A percentile compares a stretch with the other conserved stretches of the same genome.
phyloP scores from a whole-genome alignment of 2,113 vertebrate species.

The Pungitius pungitius region DNA sequence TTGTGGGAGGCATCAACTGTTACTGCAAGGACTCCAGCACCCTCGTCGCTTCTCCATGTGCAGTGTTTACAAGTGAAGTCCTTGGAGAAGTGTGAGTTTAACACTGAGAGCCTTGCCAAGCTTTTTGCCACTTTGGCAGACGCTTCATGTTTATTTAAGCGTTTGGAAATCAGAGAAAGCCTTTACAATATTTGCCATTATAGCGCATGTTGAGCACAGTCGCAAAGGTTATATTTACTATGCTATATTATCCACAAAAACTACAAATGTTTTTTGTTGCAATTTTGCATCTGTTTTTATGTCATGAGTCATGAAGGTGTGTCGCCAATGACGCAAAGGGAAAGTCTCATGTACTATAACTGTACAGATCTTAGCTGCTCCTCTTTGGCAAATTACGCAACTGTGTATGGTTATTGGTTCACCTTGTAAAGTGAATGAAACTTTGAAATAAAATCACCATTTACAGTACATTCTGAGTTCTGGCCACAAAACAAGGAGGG shows the following conservation, averaged over 20 bases:
- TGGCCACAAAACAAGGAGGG: too few species aligned
- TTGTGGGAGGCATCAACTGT: not conserved
- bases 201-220: slow-evolving; percentile 6
- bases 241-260: not conserved
- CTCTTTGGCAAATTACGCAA: not conserved
- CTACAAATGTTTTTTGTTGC: not conserved
- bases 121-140: slow-evolving; percentile 22
- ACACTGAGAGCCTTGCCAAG: slow-evolving; percentile 20
- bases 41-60: not conserved
- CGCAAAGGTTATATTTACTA: not conserved
- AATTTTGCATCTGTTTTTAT: not conserved
- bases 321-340: not conserved
- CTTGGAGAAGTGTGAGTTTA: not conserved
- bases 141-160: slow-evolving; percentile 66
- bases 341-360: not conserved
- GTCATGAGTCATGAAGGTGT: not conserved
- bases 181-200: slow-evolving; percentile 7
- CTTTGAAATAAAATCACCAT: too few species aligned
- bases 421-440: too few species aligned
- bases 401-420: not conserved
- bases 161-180: slow-evolving; percentile 48
- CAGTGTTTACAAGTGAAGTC: not conserved
- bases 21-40: not conserved
- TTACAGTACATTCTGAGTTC: too few species aligned
- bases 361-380: slow-evolving; percentile 9